Evolutionary conservation across 1,140 invertebrate species (phyloP).

Genomic region (Orussus abietinus): DNA sequence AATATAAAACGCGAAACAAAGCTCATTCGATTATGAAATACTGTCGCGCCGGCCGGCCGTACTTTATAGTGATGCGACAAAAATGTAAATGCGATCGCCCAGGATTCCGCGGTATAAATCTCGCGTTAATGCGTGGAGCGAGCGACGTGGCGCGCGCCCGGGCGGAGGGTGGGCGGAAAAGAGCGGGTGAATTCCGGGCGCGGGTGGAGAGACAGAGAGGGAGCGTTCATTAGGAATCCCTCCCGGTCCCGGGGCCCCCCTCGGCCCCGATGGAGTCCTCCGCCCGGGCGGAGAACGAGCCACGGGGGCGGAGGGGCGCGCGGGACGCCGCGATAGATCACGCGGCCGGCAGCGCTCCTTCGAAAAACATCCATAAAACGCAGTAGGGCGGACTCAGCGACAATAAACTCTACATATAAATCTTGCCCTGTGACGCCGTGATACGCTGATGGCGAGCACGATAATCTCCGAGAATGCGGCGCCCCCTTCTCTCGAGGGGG

Average conservation of each 20-base stretch:
- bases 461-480: constrained; percentile 56
- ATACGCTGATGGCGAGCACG: constrained; percentile 56
- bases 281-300: constrained; percentile 9
- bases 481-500: constrained; percentile 29
- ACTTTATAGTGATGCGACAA: constrained; percentile 53
- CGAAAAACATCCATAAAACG: constrained; percentile 56
- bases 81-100: constrained; percentile 53
- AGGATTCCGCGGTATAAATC: constrained; percentile 49
- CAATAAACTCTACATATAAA: constrained; percentile 57
- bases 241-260: constrained; percentile 16
- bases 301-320: not conserved
- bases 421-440: constrained; percentile 54
- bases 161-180: constrained; percentile 14
- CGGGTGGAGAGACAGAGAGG: constrained; percentile 11
- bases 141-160: constrained; percentile 28
- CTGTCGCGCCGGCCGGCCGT: constrained; percentile 14
- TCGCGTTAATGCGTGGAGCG: constrained; percentile 47
- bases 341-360: constrained; percentile 51
- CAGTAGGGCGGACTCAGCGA: constrained; percentile 56
- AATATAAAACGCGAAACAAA: constrained; percentile 36
- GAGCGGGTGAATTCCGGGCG: constrained; percentile 3
- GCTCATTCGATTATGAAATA: constrained; percentile 41
- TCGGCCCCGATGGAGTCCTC: constrained; percentile 30
- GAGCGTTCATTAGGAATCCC: constrained; percentile 43
- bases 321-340: constrained; percentile 51